These are phyloP conservation scores for Empidonax alnorum DNA, from an alignment of 2,113 vertebrate genomes.

Conservation along the genomic window DNA sequence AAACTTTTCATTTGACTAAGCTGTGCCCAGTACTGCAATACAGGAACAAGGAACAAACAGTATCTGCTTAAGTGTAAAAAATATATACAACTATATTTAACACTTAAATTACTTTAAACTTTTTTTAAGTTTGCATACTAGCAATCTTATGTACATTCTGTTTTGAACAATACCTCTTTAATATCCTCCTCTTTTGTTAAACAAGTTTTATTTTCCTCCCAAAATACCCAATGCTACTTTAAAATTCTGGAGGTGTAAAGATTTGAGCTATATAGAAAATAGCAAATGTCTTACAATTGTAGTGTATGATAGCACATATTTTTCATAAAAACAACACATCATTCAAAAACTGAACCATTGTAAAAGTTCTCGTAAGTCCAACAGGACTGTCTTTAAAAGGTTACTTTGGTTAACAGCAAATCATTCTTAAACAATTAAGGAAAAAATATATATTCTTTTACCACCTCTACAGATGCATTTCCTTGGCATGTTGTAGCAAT, in stretches of 20 bases:
- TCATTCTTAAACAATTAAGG: slow-evolving; percentile 64
- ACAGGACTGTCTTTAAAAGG: slow-evolving; percentile 49
- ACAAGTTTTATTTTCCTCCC: slow-evolving; percentile 51
- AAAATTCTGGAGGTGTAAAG: slow-evolving; percentile 47
- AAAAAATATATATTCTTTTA: slow-evolving; percentile 30
- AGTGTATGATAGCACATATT: not conserved
- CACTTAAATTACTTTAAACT: slow-evolving; percentile 78
- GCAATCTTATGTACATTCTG: slow-evolving; percentile 75
- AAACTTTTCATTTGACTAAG: slow-evolving; percentile 12
- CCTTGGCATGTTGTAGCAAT: slow-evolving; percentile 12
- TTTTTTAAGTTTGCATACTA: slow-evolving; percentile 34
- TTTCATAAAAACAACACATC: slow-evolving; percentile 27
- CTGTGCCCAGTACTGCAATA: slow-evolving; percentile 1
- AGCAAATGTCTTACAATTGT: slow-evolving; percentile 51
- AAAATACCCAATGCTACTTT: slow-evolving; percentile 65
- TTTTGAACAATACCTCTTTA: slow-evolving; percentile 70
- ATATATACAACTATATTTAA: slow-evolving; percentile 80
- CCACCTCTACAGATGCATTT: slow-evolving; percentile 47
- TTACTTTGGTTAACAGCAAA: slow-evolving; percentile 77
- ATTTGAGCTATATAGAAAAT: slow-evolving; percentile 48
- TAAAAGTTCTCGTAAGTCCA: not conserved
- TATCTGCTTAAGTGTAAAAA: slow-evolving; percentile 71
- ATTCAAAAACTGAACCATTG: slow-evolving; percentile 46
- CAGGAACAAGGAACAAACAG: slow-evolving; percentile 57
- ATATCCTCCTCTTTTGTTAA: slow-evolving; percentile 49